Percentiles rank a stretch among this genome's conserved stretches.
Evolutionary conservation across 37 sponge, comb jelly and placozoan species (phyloP).

Genomic region (Chondrosia reniformis): DNA sequence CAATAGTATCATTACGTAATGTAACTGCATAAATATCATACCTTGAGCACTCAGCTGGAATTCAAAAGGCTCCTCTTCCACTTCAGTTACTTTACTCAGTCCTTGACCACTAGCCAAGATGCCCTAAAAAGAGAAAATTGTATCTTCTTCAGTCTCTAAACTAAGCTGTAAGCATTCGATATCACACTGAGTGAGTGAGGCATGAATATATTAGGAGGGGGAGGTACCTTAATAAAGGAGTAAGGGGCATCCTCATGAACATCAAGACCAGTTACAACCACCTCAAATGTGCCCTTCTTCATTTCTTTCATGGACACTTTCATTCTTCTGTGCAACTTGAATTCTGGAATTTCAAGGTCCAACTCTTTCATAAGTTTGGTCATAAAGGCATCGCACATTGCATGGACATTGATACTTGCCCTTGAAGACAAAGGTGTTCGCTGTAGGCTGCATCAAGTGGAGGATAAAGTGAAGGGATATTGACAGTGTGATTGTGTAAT

Average conservation of each 20-base stretch:
- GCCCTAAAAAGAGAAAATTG: background rate
- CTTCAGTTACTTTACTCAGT: background rate
- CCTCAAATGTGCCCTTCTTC: conserved; percentile 8
- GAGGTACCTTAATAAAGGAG: conserved; percentile 73
- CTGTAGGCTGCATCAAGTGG: conserved; percentile 56
- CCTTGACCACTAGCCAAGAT: background rate
- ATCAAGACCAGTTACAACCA: conserved; percentile 65
- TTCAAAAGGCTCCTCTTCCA: background rate
- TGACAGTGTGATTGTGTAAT: background rate
- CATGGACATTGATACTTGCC: conserved; percentile 52
- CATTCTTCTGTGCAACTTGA: conserved; percentile 58
- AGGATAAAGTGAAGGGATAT: background rate
- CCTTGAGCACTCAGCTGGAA: too few relatives aligned
- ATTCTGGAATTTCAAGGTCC: conserved; percentile 48
- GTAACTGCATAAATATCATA: too few relatives aligned
- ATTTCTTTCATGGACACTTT: conserved; percentile 2
- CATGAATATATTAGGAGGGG: too few relatives aligned
- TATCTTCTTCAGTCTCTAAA: too few relatives aligned
- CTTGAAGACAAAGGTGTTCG: conserved; percentile 46
- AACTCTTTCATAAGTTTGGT: conserved; percentile 40
- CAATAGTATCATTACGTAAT: too few relatives aligned
- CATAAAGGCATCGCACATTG: conserved; percentile 85
- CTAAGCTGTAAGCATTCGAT: too few relatives aligned
- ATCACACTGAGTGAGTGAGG: too few relatives aligned
- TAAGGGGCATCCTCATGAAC: conserved; percentile 56